Percentiles rank a stretch among this genome's conserved stretches.
Evolutionary conservation across 2,888 invertebrate genomes (phyloP).

Genomic region (Oscheius myriophilus): DNA sequence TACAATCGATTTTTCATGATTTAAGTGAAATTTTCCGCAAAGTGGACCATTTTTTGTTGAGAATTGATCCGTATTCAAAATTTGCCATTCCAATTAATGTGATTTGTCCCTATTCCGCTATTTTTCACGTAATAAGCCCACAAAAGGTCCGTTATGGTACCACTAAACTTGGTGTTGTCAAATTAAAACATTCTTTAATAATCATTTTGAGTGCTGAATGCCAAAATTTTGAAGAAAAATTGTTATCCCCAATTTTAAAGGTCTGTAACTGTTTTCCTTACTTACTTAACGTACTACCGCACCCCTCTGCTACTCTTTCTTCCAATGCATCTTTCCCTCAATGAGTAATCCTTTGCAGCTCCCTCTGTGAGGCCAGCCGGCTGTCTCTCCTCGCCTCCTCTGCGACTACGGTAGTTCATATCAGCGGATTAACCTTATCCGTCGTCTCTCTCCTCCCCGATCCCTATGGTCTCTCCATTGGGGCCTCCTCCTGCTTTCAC

Average conservation of each 20-base stretch:
- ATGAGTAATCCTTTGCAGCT: slow-evolving; percentile 9
- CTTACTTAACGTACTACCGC: neutral
- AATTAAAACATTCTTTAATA: too few species aligned
- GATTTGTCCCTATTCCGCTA: neutral
- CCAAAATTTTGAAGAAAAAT: too few species aligned
- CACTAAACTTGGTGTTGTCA: too few species aligned
- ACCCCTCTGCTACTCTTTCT: neutral
- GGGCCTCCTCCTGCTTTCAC: slow-evolving; percentile 22
- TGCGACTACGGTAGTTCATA: slow-evolving; percentile 20
- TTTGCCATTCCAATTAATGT: neutral
- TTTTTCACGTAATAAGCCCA: neutral
- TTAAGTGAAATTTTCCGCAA: too few species aligned
- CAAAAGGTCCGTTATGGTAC: neutral
- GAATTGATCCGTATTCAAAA: too few species aligned
- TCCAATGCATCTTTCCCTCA: neutral
- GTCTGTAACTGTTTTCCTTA: neutral
- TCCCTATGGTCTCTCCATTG: slow-evolving; percentile 21
- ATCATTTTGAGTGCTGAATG: too few species aligned
- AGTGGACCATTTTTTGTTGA: too few species aligned
- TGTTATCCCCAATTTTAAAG: neutral
- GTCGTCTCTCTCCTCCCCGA: slow-evolving; percentile 2
- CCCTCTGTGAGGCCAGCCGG: neutral
- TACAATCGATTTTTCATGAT: too few species aligned
- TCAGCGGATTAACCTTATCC: slow-evolving; percentile 32
- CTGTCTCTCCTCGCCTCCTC: slow-evolving; percentile 13